Conservation (phyloP, 2,888 invertebrate species). For the Chouioia cunea region DNA sequence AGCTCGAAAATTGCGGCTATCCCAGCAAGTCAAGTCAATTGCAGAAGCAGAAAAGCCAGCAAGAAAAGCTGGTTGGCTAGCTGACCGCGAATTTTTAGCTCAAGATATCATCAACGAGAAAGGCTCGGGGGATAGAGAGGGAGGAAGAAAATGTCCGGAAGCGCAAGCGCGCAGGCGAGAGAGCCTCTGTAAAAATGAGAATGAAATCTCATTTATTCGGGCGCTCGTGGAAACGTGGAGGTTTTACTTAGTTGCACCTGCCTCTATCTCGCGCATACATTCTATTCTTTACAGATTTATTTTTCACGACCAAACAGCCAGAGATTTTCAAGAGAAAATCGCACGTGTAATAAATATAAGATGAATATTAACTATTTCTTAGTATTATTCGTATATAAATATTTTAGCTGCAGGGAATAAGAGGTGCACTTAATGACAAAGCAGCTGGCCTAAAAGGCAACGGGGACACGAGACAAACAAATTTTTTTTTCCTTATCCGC, state of each 20-base stretch:
- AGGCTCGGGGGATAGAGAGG: not conserved
- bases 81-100: constrained; percentile 17
- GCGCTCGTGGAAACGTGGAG: constrained; percentile 30
- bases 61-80: not conserved
- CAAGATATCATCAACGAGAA: constrained; percentile 17
- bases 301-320: constrained; percentile 12
- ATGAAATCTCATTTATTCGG: constrained; percentile 46
- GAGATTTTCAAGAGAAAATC: not conserved
- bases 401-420: too few relatives aligned
- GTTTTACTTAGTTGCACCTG: constrained; percentile 35
- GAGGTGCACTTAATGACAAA: too few relatives aligned
- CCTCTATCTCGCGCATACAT: constrained; percentile 5
- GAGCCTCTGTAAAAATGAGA: constrained; percentile 43
- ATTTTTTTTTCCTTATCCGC: not conserved
- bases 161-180: not conserved
- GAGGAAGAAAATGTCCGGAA: constrained; percentile 12
- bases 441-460: too few relatives aligned
- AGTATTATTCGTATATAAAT: too few relatives aligned
- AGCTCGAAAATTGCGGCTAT: too few relatives aligned
- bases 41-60: not conserved
- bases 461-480: too few relatives aligned
- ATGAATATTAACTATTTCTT: too few relatives aligned
- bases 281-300: constrained; percentile 43
- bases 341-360: too few relatives aligned
- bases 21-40: too few relatives aligned